These are phyloP conservation scores for Agelas oroides DNA, from an alignment of 37 sponge, comb jelly and placozoan species.

Conservation along the genomic window DNA sequence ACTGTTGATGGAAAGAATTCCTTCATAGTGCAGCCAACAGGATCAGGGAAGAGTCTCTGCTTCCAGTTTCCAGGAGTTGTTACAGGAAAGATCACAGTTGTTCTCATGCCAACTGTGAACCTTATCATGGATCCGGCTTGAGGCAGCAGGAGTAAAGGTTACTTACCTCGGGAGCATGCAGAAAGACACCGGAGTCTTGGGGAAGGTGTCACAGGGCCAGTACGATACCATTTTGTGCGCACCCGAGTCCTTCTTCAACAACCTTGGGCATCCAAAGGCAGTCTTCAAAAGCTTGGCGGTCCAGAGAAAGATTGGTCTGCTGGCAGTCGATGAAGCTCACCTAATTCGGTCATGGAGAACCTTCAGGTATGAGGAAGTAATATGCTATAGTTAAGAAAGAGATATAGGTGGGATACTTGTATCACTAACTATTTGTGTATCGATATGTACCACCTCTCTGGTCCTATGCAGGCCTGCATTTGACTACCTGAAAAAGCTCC, in stretches of 20 bases:
- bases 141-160: neutral
- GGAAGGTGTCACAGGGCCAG: neutral
- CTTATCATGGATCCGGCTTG: neutral
- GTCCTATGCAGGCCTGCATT: conserved; percentile 2
- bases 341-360: neutral
- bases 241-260: neutral
- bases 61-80: conserved; percentile 3
- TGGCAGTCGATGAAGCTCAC: neutral
- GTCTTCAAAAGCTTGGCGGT: neutral
- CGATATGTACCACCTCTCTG: too few relatives aligned
- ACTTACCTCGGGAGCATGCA: neutral
- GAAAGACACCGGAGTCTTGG: neutral
- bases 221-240: neutral
- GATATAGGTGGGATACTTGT: too few relatives aligned
- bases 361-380: neutral
- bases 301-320: conserved; percentile 1
- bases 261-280: neutral
- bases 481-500: neutral
- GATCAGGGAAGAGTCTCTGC: conserved; percentile 7
- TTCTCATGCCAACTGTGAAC: neutral
- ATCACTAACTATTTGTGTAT: too few relatives aligned
- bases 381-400: too few relatives aligned
- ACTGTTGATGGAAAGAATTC: too few relatives aligned
- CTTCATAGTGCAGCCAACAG: neutral
- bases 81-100: neutral